Evolutionary conservation across 2,888 invertebrate species (phyloP).

Genomic region (Rhogogaster chlorosoma): DNA sequence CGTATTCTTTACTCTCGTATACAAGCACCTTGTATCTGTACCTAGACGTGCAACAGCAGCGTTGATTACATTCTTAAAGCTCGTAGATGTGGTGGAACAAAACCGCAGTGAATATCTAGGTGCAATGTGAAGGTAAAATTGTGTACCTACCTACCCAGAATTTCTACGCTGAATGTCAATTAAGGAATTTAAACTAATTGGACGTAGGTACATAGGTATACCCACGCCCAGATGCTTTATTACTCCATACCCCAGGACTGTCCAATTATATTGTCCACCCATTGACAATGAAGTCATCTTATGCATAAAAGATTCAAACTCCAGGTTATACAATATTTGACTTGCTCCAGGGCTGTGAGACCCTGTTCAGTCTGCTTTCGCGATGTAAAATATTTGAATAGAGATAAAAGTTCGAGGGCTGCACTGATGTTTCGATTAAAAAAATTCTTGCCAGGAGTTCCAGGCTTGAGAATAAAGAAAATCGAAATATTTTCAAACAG

Average conservation of each 20-base stretch:
- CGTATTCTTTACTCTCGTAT: neutral
- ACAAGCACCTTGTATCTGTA: neutral
- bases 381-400: neutral
- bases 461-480: too few relatives aligned
- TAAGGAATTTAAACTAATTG: slow-evolving; percentile 19
- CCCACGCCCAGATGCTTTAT: neutral
- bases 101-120: neutral
- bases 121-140: slow-evolving; percentile 4
- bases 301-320: slow-evolving; percentile 31
- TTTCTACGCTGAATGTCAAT: neutral
- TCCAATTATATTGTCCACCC: slow-evolving; percentile 29
- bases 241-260: neutral
- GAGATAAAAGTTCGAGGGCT: neutral
- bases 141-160: neutral
- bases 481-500: too few relatives aligned
- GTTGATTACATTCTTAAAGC: neutral
- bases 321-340: neutral
- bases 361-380: neutral
- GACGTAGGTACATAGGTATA: neutral
- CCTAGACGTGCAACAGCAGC: neutral
- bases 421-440: neutral
- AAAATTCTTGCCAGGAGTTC: neutral
- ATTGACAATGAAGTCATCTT: slow-evolving; percentile 25
- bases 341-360: neutral
- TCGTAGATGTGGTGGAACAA: neutral